Conservation (phyloP, 35 echinoderm and acorn worm species). For the Apostichopus japonicus region DNA sequence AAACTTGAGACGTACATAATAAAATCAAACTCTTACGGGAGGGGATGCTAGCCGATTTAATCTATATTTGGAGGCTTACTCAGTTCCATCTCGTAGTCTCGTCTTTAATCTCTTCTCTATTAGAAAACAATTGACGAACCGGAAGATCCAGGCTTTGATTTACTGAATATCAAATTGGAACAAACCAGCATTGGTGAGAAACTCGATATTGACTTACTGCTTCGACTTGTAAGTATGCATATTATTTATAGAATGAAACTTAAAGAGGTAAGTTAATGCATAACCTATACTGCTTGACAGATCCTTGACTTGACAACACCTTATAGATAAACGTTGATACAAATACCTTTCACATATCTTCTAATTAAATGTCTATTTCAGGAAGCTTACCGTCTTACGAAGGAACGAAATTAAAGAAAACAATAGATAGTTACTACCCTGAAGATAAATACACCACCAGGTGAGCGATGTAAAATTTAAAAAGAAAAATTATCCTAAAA, state of each 20-base stretch:
- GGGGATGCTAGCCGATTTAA: too few relatives aligned
- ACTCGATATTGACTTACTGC: neutral
- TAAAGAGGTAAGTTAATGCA: too few relatives aligned
- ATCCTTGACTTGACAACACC: neutral
- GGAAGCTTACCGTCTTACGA: conserved; percentile 52
- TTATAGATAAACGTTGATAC: too few relatives aligned
- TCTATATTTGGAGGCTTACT: too few relatives aligned
- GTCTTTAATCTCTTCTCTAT: neutral
- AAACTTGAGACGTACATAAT: too few relatives aligned
- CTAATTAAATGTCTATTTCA: neutral
- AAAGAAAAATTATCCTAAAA: too few relatives aligned
- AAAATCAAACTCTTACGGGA: too few relatives aligned
- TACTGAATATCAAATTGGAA: conserved; percentile 11
- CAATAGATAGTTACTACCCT: conserved; percentile 76
- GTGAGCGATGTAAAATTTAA: neutral
- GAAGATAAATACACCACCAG: conserved; percentile 61
- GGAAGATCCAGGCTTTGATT: conserved; percentile 42
- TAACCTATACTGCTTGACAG: too few relatives aligned
- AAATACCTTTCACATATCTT: neutral
- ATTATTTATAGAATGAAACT: too few relatives aligned
- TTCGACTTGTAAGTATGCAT: too few relatives aligned
- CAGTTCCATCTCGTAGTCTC: too few relatives aligned
- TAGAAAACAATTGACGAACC: conserved; percentile 27
- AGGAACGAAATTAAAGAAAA: conserved; percentile 54
- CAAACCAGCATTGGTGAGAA: conserved; percentile 32